Evolutionary conservation across 2,113 vertebrate genomes (phyloP).

Genomic region (Sminthopsis crassicaudata): DNA sequence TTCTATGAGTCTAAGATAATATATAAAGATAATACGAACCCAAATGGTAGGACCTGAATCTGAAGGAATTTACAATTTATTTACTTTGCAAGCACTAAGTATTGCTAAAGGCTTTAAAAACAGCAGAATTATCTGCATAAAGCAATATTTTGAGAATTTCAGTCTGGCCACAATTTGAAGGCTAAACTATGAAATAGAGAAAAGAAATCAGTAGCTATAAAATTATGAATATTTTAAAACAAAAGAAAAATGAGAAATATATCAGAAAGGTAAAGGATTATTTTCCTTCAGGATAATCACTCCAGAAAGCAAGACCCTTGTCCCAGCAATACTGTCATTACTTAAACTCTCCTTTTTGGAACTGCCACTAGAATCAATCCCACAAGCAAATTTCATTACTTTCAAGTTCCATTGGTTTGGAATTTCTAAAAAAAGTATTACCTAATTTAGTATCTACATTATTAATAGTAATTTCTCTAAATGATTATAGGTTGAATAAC

Average conservation of each 20-base stretch:
- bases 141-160: conserved; percentile 38
- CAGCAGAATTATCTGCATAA: background rate
- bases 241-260: too few relatives aligned
- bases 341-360: background rate
- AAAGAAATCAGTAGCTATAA: background rate
- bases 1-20: background rate
- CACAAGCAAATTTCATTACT: background rate
- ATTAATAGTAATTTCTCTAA: too few relatives aligned
- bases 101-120: conserved; percentile 23
- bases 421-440: too few relatives aligned
- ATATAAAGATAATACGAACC: background rate
- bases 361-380: background rate
- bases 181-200: background rate
- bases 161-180: conserved; percentile 16
- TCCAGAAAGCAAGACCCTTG: background rate
- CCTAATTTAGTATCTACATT: background rate
- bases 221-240: background rate
- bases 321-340: conserved; percentile 10
- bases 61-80: conserved; percentile 41
- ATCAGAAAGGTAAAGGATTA: too few relatives aligned
- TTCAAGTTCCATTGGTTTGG: background rate
- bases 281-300: background rate
- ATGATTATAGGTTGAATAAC: too few relatives aligned
- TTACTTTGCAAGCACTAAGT: conserved; percentile 22
- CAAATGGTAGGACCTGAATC: background rate